Evolutionary conservation across 2,797 vertebrate genomes (phyloP).

Genomic region (Xyrichtys novacula): DNA sequence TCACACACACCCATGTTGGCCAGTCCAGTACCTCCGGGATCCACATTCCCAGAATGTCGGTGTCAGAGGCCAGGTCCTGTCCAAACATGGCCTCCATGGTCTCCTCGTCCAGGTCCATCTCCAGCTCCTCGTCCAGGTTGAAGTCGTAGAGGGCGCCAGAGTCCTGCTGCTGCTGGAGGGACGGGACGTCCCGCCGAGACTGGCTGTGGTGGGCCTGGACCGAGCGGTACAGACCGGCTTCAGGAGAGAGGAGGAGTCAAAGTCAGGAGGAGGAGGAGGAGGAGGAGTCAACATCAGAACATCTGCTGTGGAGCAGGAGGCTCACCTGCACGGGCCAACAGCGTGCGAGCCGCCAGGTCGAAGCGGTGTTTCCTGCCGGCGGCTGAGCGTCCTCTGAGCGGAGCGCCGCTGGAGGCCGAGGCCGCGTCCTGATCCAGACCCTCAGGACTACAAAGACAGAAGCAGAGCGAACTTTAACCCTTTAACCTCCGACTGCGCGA

Average conservation of each 20-base stretch:
- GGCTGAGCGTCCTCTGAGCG: conserved; percentile 89
- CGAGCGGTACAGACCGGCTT: conserved; percentile 96
- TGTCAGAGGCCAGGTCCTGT: conserved; percentile 95
- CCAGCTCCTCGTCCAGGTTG: conserved; percentile 97
- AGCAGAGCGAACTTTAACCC: not conserved
- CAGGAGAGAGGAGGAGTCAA: no score
- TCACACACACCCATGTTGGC: conserved; percentile 99
- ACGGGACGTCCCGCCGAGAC: conserved; percentile 91
- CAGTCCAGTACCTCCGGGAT: conserved; percentile 99
- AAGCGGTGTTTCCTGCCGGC: conserved; percentile 95
- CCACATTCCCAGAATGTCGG: conserved; percentile 99
- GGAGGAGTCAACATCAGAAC: not conserved
- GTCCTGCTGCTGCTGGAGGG: conserved; percentile 90
- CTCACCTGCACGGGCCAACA: conserved; percentile 96
- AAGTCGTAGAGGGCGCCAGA: conserved; percentile 94
- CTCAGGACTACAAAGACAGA: conserved; percentile 85
- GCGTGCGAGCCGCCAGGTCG: conserved; percentile 94
- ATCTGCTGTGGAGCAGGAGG: not conserved
- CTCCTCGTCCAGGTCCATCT: conserved; percentile 98
- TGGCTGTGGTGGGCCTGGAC: conserved; percentile 97
- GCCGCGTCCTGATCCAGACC: conserved; percentile 92
- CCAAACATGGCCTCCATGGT: conserved; percentile 99
- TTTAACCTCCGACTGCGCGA: no score
- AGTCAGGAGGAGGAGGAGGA: not conserved
- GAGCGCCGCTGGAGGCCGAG: conserved; percentile 87